phyloP scores from a whole-genome alignment of 2,113 vertebrate species.

The Solea senegalensis region DNA sequence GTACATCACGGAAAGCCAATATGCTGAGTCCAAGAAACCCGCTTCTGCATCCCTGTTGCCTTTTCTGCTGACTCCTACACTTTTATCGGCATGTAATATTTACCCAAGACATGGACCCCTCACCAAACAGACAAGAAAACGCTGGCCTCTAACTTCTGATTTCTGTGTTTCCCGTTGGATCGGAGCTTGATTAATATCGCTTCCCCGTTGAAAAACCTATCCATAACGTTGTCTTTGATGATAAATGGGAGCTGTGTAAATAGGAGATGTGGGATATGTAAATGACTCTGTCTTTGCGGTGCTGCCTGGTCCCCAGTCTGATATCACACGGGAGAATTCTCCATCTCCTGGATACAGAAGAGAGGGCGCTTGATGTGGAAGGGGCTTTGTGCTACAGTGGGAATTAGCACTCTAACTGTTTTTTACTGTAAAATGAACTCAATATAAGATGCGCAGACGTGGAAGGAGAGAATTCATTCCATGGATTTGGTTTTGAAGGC shows the following conservation, averaged over 20 bases:
- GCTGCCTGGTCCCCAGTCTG: conserved; percentile 53
- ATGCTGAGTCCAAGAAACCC: conserved; percentile 67
- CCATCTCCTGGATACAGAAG: conserved; percentile 58
- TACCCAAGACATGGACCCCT: conserved; percentile 57
- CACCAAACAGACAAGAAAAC: conserved; percentile 47
- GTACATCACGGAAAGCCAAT: conserved; percentile 54
- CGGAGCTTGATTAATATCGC: conserved; percentile 71
- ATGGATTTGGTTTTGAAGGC: conserved; percentile 23
- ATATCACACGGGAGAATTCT: conserved; percentile 60
- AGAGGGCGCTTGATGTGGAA: conserved; percentile 51
- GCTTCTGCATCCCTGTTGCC: conserved; percentile 44
- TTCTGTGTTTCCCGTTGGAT: conserved; percentile 60
- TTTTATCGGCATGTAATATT: conserved; percentile 71
- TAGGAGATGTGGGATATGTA: conserved; percentile 74
- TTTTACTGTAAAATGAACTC: conserved; percentile 37
- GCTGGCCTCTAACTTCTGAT: conserved; percentile 41
- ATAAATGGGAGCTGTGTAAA: conserved; percentile 76
- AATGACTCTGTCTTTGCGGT: conserved; percentile 63
- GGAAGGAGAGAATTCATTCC: conserved; percentile 7
- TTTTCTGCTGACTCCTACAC: conserved; percentile 71
- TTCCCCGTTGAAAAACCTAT: conserved; percentile 50
- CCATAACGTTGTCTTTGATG: conserved; percentile 71
- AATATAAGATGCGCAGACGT: conserved; percentile 18
- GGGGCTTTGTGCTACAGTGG: conserved; percentile 44
- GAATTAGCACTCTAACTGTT: conserved; percentile 53